A percentile compares a stretch with the other conserved stretches of the same genome.
Conservation (phyloP, 2,113 vertebrate species). For the Amblyopsis rosae region DNA sequence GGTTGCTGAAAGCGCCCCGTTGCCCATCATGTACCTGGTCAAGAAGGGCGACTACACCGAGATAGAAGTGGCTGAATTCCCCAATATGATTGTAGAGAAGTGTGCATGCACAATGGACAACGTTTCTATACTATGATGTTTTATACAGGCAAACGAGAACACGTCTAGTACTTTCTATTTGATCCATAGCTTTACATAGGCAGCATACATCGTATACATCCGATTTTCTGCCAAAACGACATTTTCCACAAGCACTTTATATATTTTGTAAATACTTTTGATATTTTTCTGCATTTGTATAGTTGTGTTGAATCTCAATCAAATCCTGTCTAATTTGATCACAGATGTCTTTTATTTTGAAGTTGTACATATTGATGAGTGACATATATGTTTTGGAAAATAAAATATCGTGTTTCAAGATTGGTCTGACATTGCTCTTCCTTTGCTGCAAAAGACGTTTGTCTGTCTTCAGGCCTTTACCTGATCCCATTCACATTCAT, state of each 20-base stretch:
- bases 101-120: conserved; percentile 83
- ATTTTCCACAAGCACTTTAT: conserved; percentile 72
- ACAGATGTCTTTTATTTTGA: conserved; percentile 58
- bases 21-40: conserved; percentile 90
- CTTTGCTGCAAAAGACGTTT: background rate
- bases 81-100: conserved; percentile 85
- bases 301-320: conserved; percentile 21
- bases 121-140: conserved; percentile 74
- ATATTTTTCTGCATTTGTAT: conserved; percentile 51
- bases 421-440: background rate
- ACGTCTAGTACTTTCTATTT: conserved; percentile 72
- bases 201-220: background rate
- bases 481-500: conserved; percentile 49
- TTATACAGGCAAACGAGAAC: background rate
- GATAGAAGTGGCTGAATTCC: conserved; percentile 88
- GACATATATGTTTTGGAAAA: conserved; percentile 62
- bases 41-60: conserved; percentile 88
- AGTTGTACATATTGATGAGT: conserved; percentile 67
- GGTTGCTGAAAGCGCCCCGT: conserved; percentile 75
- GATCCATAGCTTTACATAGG: conserved; percentile 30
- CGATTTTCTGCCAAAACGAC: conserved; percentile 6
- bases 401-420: conserved; percentile 71
- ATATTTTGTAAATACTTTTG: conserved; percentile 65
- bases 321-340: conserved; percentile 30
- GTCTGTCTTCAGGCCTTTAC: background rate